phyloP scores from a whole-genome alignment of 2,888 invertebrate genomes.

The Tiliacea aurago region DNA sequence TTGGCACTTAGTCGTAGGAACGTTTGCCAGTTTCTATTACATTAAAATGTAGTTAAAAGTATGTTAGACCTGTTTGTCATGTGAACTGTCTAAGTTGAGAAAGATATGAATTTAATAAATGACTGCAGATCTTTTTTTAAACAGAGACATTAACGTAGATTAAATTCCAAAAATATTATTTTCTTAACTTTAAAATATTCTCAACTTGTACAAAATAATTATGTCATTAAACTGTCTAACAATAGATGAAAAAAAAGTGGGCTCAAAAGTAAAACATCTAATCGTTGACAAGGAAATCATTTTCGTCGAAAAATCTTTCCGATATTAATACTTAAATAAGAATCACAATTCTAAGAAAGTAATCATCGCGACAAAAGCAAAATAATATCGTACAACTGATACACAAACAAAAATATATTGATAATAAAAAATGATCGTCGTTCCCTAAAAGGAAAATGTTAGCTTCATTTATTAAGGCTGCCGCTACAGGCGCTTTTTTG shows the following conservation, averaged over 20 bases:
- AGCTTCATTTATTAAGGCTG: conserved; percentile 43
- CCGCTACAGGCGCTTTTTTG: conserved; percentile 46
- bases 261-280: conserved; percentile 32
- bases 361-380: conserved; percentile 64
- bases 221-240: conserved; percentile 6
- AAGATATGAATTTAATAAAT: not conserved
- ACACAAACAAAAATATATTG: conserved; percentile 55
- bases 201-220: conserved; percentile 3
- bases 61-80: not conserved
- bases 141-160: not conserved
- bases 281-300: conserved; percentile 50
- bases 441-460: conserved; percentile 55
- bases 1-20: not conserved
- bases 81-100: not conserved
- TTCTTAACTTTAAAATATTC: not conserved
- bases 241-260: conserved; percentile 9
- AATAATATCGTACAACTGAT: conserved; percentile 57
- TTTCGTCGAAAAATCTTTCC: conserved; percentile 38
- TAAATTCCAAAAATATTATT: not conserved
- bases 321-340: conserved; percentile 62
- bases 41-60: not conserved
- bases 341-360: conserved; percentile 61
- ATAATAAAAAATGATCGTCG: conserved; percentile 48
- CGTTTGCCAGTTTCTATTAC: conserved; percentile 7
- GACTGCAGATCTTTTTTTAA: not conserved